Evolutionary conservation across 2,888 invertebrate genomes (phyloP), one percentile per base, ranked within the genome.

Genomic region (Drosophila cracens): DNA sequence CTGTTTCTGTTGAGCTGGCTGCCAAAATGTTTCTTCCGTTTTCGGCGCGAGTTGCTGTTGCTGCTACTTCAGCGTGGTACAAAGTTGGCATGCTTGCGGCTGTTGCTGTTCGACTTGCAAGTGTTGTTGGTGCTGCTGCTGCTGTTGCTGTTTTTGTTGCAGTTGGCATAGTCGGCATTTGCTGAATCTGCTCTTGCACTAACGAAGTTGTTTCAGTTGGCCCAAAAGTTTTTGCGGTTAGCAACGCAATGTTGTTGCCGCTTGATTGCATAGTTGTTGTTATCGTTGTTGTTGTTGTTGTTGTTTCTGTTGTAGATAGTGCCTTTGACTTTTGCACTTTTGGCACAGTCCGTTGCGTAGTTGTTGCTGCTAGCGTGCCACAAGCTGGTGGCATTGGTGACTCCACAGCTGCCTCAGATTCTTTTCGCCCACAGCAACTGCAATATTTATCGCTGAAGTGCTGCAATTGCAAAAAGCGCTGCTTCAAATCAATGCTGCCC

Each of bases 371-470:
- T 27, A 60, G 38, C n/a, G n/a, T 43, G 67, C 75, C 69, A 79
- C 82, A 80, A 58, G 69, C 70, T 56, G 86, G 79, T 57, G 79
- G 74, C 70, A 70, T 74, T 61, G 73, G 70, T 58, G 77, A 74
- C 70, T 74, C 67, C 57, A 56, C 48, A 53, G 21, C 51, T 10
- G 51, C 62, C 48, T 53, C 46, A 4, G 10, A 65, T 8, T 57
- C 65, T 46, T 34, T 46, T 25, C 46, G 46, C 46, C 25, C 25
- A 4, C 49, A 33, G 34, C 29, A 29, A 51, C 10, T 78, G 40
- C 78, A 81, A 58, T 92, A 93, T 68, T 87, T 85, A 64, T 91
- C 89, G 65, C 89, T 87, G 72, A 92, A 92, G 74, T 92, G 91
- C 58, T 90, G 89, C 83, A 88, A 86, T 76, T 90, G 91, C 71